phyloP scores from a whole-genome alignment of 2,797 vertebrate species.

The Cynodonichthys magdalenae region DNA sequence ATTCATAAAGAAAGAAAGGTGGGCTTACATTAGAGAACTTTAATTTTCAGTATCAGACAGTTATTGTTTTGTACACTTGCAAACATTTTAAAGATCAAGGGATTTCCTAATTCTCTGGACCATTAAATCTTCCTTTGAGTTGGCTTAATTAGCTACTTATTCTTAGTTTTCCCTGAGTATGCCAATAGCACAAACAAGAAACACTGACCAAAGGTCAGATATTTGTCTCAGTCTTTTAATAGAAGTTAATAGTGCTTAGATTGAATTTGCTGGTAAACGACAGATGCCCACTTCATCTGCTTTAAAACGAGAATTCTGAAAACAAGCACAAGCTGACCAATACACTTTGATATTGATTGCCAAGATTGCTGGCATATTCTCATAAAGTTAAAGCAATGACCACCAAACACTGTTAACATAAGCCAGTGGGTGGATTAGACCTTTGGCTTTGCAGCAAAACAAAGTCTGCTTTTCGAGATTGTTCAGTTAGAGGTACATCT shows the following conservation, averaged over 20 bases:
- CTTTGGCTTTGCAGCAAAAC: not conserved
- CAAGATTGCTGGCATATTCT: not conserved
- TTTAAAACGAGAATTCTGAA: slow-evolving; percentile 1
- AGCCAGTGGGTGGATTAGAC: not conserved
- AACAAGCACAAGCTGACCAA: not conserved
- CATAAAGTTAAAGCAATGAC: not conserved
- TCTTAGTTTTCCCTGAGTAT: slow-evolving; percentile 22
- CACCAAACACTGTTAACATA: not conserved
- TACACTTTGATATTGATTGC: not conserved
- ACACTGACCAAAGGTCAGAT: slow-evolving; percentile 43
- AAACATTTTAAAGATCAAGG: slow-evolving; percentile 28
- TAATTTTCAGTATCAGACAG: not conserved
- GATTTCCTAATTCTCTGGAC: slow-evolving; percentile 11
- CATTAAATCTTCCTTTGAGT: slow-evolving; percentile 9
- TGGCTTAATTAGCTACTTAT: slow-evolving; percentile 11
- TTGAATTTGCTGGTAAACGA: slow-evolving; percentile 16
- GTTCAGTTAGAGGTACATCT: not conserved
- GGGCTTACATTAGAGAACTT: not conserved
- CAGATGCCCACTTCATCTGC: slow-evolving; percentile 13
- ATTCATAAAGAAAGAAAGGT: slow-evolving; percentile 2
- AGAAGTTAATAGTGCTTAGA: slow-evolving; percentile 12
- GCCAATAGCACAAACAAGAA: slow-evolving; percentile 20
- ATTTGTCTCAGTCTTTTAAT: slow-evolving; percentile 38
- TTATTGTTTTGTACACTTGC: slow-evolving; percentile 9
- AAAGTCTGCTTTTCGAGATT: not conserved